Evolutionary conservation across 1,140 invertebrate species (phyloP).

Genomic region (Physella acuta): DNA sequence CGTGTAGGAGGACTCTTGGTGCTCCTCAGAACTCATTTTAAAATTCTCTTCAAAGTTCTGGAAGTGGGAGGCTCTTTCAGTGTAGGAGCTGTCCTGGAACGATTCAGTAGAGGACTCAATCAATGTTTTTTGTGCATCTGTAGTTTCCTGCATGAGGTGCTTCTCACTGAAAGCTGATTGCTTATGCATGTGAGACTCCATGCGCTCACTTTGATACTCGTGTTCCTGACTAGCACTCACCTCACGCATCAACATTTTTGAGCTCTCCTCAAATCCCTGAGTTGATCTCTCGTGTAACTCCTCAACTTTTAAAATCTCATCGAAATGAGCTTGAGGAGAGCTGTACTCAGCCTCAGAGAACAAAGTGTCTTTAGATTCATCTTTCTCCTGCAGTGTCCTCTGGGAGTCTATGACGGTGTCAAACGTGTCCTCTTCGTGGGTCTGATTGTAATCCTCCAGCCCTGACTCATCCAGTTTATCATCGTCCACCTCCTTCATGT

Average conservation of each 20-base stretch:
- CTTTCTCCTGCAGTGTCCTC: constrained; percentile 2
- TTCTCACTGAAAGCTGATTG: neutral
- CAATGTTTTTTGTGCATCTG: too few species aligned
- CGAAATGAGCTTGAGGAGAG: constrained; percentile 26
- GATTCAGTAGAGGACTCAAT: neutral
- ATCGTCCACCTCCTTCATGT: constrained; percentile 14
- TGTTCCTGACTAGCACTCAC: neutral
- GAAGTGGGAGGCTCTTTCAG: neutral
- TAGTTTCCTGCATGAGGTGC: neutral
- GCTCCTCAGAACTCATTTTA: neutral
- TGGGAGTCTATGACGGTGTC: constrained; percentile 26
- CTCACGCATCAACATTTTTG: neutral
- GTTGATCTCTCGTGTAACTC: constrained; percentile 4
- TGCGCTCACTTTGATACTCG: neutral
- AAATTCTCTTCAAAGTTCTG: neutral
- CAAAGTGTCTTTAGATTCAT: constrained; percentile 16
- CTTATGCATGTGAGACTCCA: neutral
- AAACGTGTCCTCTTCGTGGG: constrained; percentile 2
- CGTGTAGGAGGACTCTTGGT: neutral
- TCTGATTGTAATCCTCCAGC: neutral
- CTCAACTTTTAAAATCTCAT: constrained; percentile 12
- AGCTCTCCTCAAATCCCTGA: constrained; percentile 15
- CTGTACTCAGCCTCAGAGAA: constrained; percentile 4
- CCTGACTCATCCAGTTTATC: neutral
- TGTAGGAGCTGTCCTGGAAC: neutral